phyloP scores from a whole-genome alignment of 2,888 invertebrate species.

The Bugula neritina region DNA sequence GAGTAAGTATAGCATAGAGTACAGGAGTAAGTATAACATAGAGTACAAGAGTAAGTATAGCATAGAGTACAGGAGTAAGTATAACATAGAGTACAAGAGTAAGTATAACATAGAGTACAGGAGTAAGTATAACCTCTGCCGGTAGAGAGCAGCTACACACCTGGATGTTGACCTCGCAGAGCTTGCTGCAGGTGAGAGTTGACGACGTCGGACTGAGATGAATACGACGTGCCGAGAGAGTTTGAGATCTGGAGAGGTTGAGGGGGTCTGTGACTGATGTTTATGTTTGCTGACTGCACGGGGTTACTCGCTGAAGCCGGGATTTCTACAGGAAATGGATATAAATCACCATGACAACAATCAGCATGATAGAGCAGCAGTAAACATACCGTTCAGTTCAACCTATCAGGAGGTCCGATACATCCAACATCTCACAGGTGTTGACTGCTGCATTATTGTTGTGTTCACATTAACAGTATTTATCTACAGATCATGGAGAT shows the following conservation, averaged over 20 bases:
- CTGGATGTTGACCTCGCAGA: background rate
- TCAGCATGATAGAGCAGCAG: too few species aligned
- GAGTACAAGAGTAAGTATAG: background rate
- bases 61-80: background rate
- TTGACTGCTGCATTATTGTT: too few species aligned
- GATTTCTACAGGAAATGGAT: background rate
- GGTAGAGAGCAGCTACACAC: too few species aligned
- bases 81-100: background rate
- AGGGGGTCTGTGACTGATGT: conserved; percentile 5
- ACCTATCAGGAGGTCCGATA: too few species aligned
- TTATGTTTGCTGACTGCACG: background rate
- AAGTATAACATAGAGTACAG: background rate
- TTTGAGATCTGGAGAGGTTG: background rate
- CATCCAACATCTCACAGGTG: too few species aligned
- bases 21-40: background rate
- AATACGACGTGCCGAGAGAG: background rate
- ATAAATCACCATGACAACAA: too few species aligned
- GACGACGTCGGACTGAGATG: background rate
- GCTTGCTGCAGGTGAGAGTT: background rate
- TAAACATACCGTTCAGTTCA: too few species aligned
- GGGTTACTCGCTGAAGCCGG: conserved; percentile 24
- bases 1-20: background rate
- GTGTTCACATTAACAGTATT: too few species aligned
- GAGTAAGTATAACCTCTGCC: too few species aligned
- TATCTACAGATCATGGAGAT: too few species aligned